Evolutionary conservation across 2,797 vertebrate species (phyloP), one percentile per base, ranked within the genome.

Genomic region (Myotis daubentonii): DNA sequence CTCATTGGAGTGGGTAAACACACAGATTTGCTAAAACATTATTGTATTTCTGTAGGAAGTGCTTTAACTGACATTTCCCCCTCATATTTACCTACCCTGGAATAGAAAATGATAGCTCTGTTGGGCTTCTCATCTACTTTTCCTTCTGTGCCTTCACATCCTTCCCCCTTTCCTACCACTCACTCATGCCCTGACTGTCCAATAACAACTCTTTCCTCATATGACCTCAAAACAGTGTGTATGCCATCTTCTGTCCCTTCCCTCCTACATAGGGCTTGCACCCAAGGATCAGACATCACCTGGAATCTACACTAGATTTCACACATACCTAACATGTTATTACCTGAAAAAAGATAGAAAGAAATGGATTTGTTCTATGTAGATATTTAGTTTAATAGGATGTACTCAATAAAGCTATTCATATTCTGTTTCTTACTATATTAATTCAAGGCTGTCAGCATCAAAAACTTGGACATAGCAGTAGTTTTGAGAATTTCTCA

Each of bases 401-500:
- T 88, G 25, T 5, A 13, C n/a, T 75, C 19, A 3, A 66, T 76
- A 82, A 94, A 85, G 38, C 23, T 57, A 44, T 87, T 93, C 85
- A 78, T 78, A 90, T 79, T 30, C 44, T 36, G 7, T 62, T 20
- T 92, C 53, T 70, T 82, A 44, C 28, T 83, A 11, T 83, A 93
- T 65, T 92, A 94, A 95, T 89, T 78, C 72, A 96, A 88, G 44
- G 8, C 44, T 92, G 20, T 92, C 44, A 75, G 38, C 51, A 93
- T 71, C 51, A 57, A 71, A 91, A 91, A 79, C 15, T 86, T 96
- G 75, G 86, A 89, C 83, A 85, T 33, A 72, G 25, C 47, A 68
- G 47, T 89, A 91, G 51, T 10, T 81, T 65, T 89, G 60, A 88
- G 22, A 28, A 94, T 95, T 95, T 96, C 57, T 95, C 71, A 82